Conservation (phyloP, 2,797 vertebrate species). For the Sebastes trivittatus region DNA sequence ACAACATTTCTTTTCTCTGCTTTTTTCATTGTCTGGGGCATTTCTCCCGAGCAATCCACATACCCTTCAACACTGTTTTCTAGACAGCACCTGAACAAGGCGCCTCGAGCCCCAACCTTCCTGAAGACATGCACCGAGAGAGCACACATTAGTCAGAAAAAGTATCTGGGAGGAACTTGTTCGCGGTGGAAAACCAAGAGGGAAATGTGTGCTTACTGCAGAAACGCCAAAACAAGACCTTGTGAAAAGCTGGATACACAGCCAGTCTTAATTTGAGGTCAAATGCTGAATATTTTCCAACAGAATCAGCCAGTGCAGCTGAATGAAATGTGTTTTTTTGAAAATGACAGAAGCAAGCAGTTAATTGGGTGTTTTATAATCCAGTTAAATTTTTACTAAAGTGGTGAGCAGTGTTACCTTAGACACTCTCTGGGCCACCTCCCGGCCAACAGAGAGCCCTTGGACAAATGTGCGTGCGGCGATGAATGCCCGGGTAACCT, state of each 20-base stretch:
- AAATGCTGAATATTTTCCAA: neutral
- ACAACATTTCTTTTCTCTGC: slow-evolving; percentile 20
- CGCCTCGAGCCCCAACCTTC: slow-evolving; percentile 31
- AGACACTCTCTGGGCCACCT: slow-evolving; percentile 94
- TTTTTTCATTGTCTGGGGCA: slow-evolving; percentile 29
- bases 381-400: neutral
- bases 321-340: neutral
- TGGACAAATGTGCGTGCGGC: slow-evolving; percentile 96
- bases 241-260: slow-evolving; percentile 5
- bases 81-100: slow-evolving; percentile 30
- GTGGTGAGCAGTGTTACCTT: slow-evolving; percentile 86
- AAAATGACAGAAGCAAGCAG: neutral
- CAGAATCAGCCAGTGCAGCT: neutral
- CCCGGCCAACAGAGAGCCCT: slow-evolving; percentile 94
- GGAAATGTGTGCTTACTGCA: slow-evolving; percentile 18
- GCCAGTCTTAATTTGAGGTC: slow-evolving; percentile 5
- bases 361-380: neutral
- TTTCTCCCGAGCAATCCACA: slow-evolving; percentile 38
- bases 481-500: slow-evolving; percentile 95
- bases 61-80: slow-evolving; percentile 25
- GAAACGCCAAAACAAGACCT: slow-evolving; percentile 26
- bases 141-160: slow-evolving; percentile 29
- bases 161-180: slow-evolving; percentile 22
- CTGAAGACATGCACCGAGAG: slow-evolving; percentile 38
- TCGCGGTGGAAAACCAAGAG: neutral